Evolutionary conservation across 2,113 vertebrate genomes (phyloP).

Genomic region (Syngnathus scovelli): DNA sequence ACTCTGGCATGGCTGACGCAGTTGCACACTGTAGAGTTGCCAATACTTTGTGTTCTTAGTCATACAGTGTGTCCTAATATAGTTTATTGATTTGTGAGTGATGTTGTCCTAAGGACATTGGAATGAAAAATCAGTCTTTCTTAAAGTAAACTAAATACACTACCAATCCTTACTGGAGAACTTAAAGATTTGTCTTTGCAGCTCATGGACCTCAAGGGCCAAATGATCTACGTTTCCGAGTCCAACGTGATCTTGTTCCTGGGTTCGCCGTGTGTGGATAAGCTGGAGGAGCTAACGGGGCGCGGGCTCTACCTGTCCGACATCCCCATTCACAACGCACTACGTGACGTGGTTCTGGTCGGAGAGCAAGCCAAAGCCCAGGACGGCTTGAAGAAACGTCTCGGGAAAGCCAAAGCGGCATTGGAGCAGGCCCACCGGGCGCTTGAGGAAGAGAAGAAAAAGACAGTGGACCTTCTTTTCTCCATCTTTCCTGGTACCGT

Average conservation of each 20-base stretch:
- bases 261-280: slow-evolving; percentile 94
- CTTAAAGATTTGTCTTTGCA: slow-evolving; percentile 50
- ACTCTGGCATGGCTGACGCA: slow-evolving; percentile 5
- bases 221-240: slow-evolving; percentile 97
- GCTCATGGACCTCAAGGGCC: slow-evolving; percentile 97
- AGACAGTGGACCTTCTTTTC: slow-evolving; percentile 91
- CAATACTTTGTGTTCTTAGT: slow-evolving; percentile 3
- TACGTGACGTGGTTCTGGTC: slow-evolving; percentile 93
- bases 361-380: slow-evolving; percentile 95
- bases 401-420: slow-evolving; percentile 93
- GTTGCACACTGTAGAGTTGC: slow-evolving; percentile 11
- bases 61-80: background rate
- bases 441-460: slow-evolving; percentile 95
- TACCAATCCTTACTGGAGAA: too few relatives aligned
- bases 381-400: slow-evolving; percentile 91
- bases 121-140: background rate
- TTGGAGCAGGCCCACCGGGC: slow-evolving; percentile 90
- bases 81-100: background rate
- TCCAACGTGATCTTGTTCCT: slow-evolving; percentile 87
- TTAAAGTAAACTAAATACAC: background rate
- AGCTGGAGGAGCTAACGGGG: slow-evolving; percentile 92
- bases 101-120: background rate
- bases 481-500: slow-evolving; percentile 93
- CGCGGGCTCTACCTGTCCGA: slow-evolving; percentile 92
- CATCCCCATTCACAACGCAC: slow-evolving; percentile 93